These are phyloP conservation scores for Neuroterus valhalla DNA, from an alignment of 1,140 invertebrate genomes.

Conservation along the genomic window DNA sequence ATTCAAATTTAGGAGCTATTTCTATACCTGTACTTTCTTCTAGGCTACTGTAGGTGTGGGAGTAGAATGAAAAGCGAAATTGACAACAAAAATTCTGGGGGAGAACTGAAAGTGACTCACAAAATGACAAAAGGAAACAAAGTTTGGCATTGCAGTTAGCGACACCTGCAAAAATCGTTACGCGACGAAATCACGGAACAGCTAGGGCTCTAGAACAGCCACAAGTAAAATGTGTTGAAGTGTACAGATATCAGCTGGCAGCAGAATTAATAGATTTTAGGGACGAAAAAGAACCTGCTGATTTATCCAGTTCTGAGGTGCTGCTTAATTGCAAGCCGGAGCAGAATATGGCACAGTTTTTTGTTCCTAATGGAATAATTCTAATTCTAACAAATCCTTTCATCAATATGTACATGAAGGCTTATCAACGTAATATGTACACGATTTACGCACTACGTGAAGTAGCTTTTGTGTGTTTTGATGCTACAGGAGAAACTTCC, in stretches of 20 bases:
- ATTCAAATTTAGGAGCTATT: not conserved
- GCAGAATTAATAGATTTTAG: conserved; percentile 28
- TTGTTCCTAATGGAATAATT: conserved; percentile 31
- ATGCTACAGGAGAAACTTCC: too few relatives aligned
- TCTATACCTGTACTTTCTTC: not conserved
- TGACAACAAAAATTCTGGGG: not conserved
- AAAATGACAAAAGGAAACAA: not conserved
- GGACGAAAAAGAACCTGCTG: too few relatives aligned
- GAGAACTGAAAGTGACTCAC: not conserved
- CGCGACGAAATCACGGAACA: conserved; percentile 21
- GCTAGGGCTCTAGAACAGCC: too few relatives aligned
- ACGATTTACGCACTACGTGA: conserved; percentile 34
- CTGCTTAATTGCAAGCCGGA: conserved; percentile 26
- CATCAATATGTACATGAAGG: conserved; percentile 32
- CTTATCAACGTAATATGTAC: conserved; percentile 31
- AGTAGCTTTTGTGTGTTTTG: too few relatives aligned
- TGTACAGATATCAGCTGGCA: conserved; percentile 30
- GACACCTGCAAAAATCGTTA: conserved; percentile 20
- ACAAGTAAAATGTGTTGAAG: conserved; percentile 25
- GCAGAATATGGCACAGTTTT: not conserved
- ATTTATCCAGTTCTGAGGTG: conserved; percentile 9
- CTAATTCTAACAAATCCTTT: conserved; percentile 8
- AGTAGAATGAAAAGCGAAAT: not conserved
- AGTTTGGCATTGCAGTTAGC: conserved; percentile 32
- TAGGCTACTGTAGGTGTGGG: not conserved